phyloP scores from a whole-genome alignment of 2,888 invertebrate genomes.

The Nemapogon koenigi region DNA sequence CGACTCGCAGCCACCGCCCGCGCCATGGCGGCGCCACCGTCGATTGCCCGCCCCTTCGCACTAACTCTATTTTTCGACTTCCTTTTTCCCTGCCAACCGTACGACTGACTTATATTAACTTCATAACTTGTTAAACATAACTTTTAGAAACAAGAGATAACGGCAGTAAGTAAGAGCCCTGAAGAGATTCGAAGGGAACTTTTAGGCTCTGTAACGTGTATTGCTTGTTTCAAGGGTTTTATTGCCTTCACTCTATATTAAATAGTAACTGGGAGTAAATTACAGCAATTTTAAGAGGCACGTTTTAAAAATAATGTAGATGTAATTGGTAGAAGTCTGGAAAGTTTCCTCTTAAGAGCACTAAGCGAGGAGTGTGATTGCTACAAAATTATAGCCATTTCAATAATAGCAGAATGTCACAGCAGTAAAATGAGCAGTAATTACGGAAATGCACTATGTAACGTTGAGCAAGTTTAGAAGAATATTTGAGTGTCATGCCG shows the following conservation, averaged over 20 bases:
- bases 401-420: conserved; percentile 51
- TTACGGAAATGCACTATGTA: conserved; percentile 60
- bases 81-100: conserved; percentile 35
- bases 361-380: conserved; percentile 2
- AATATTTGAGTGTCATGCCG: conserved; percentile 11
- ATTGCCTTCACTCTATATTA: too few species aligned
- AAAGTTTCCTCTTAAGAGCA: too few species aligned
- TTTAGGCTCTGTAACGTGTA: too few species aligned
- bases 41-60: conserved; percentile 34
- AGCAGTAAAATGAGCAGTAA: conserved; percentile 50
- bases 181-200: conserved; percentile 34
- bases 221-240: too few species aligned
- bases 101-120: conserved; percentile 51
- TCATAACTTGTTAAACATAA: conserved; percentile 53
- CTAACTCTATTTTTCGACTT: conserved; percentile 46
- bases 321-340: too few species aligned
- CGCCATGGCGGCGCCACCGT: conserved; percentile 35
- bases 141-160: conserved; percentile 50
- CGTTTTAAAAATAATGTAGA: too few species aligned
- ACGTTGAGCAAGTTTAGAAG: conserved; percentile 22
- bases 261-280: too few species aligned
- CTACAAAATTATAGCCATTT: conserved; percentile 39
- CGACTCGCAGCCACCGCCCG: conserved; percentile 15
- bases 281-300: too few species aligned
- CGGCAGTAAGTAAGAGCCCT: conserved; percentile 29